Evolutionary conservation across 2,888 invertebrate species (phyloP), one percentile per base, ranked within the genome.

Genomic region (Eudemis profundana): DNA sequence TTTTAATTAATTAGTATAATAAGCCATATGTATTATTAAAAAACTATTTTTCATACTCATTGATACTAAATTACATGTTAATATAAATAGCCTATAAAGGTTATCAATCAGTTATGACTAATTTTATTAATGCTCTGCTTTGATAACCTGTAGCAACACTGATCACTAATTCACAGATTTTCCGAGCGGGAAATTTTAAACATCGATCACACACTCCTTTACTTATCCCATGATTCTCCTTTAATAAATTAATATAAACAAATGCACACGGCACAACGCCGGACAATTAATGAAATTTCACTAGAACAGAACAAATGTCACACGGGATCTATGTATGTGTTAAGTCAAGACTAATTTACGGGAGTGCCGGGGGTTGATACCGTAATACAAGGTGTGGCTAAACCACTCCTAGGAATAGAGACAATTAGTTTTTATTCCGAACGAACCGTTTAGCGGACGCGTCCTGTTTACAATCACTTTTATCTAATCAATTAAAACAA

Each of bases 331-430:
- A 65, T 29, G 51, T 60, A 65, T 29, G 51, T 51, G 36, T 54
- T 27, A 14, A 50, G 64, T 53, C 53, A 21, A 65, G 60, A 65
- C 59, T 65, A 65, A 65, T 67, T 65, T 56, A 73, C 68, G 81
- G 87, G 86, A 79, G 87, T 80, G 88, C 74, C 86, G 74, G 73
- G 75, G 81, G 79, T 77, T 79, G 79, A 78, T 80, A 80, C 74
- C 79, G 78, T 83, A 77, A 77, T 75, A 70, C 63, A 73, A 87
- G 90, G 91, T 86, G 90, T 79, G 91, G 89, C 86, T 74, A 78
- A 78, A 83, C 86, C 90, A 89, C 90, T 87, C 90, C 89, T 86
- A 72, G 71, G 74, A 87, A 86, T 85, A 83, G 78, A 83, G 76
- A 81, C 83, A 87, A 86, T 87, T 88, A 87, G 86, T 84, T 85